Conservation (phyloP, 2,113 vertebrate species). For the Cettia cetti region DNA sequence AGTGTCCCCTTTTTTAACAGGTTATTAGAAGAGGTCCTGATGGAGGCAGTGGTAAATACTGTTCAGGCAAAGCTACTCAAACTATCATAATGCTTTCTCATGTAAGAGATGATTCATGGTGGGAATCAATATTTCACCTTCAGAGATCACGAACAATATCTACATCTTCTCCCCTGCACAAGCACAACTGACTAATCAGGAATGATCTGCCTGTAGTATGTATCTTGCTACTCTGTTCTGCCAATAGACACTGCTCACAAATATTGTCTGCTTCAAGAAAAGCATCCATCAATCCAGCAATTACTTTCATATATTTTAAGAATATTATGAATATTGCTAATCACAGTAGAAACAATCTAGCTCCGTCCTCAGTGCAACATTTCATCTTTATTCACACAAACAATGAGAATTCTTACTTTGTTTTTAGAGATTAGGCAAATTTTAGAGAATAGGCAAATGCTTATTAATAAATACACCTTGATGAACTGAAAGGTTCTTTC, state of each 20-base stretch:
- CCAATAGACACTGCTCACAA: background rate
- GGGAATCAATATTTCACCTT: background rate
- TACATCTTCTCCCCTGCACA: background rate
- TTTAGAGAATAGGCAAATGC: rapidly evolving
- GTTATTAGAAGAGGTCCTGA: background rate
- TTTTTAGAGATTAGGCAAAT: background rate
- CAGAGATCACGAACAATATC: background rate
- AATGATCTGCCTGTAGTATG: rapidly evolving
- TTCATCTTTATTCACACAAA: background rate
- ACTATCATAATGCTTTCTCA: background rate
- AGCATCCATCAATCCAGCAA: background rate
- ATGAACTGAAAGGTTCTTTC: background rate
- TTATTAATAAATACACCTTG: background rate
- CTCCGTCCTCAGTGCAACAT: rapidly evolving
- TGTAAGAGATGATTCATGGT: background rate
- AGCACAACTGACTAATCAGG: background rate
- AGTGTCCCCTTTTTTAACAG: background rate
- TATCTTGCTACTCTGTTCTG: background rate
- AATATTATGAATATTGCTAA: background rate
- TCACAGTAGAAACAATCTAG: background rate
- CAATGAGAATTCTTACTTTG: background rate
- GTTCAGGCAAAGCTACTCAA: background rate
- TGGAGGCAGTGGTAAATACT: background rate
- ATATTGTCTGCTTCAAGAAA: background rate
- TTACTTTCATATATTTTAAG: too few relatives aligned